phyloP scores from a whole-genome alignment of 2,888 invertebrate species.

The Euphydryas editha region DNA sequence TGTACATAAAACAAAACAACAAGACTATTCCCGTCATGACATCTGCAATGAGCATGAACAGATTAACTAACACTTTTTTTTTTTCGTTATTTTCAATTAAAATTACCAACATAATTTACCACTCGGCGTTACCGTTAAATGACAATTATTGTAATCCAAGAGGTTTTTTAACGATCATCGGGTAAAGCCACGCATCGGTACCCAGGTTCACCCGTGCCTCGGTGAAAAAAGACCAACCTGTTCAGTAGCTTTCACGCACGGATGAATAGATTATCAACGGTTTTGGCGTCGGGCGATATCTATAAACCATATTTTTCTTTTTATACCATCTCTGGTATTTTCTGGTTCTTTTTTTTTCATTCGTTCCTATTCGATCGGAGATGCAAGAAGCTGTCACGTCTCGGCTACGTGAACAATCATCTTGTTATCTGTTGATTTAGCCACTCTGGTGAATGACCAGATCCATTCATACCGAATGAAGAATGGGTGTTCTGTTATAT shows the following conservation, averaged over 20 bases:
- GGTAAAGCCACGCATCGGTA: conserved; percentile 27
- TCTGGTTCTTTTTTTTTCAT: not conserved
- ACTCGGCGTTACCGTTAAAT: conserved; percentile 30
- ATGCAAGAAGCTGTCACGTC: conserved; percentile 53
- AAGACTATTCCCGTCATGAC: not conserved
- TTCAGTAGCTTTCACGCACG: conserved; percentile 56
- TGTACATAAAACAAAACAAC: not conserved
- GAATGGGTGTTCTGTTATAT: conserved; percentile 36
- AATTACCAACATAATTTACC: conserved; percentile 29
- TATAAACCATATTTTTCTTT: conserved; percentile 45
- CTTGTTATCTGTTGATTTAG: conserved; percentile 72
- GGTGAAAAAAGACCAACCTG: conserved; percentile 49
- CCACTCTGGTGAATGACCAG: conserved; percentile 51
- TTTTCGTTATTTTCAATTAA: conserved; percentile 21
- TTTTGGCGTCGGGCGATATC: conserved; percentile 52
- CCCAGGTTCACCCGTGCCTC: conserved; percentile 42
- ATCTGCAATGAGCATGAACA: not conserved
- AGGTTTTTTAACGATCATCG: conserved; percentile 24
- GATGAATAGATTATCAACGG: conserved; percentile 57
- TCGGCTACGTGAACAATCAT: conserved; percentile 66
- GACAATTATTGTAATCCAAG: conserved; percentile 40
- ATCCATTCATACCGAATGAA: conserved; percentile 46
- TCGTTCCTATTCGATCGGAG: conserved; percentile 5
- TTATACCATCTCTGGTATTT: conserved; percentile 40
- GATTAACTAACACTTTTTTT: conserved; percentile 3